Evolutionary conservation across 1,140 invertebrate species (phyloP), one percentile per base, ranked within the genome.

Genomic region (Aphelinus atriplicis): DNA sequence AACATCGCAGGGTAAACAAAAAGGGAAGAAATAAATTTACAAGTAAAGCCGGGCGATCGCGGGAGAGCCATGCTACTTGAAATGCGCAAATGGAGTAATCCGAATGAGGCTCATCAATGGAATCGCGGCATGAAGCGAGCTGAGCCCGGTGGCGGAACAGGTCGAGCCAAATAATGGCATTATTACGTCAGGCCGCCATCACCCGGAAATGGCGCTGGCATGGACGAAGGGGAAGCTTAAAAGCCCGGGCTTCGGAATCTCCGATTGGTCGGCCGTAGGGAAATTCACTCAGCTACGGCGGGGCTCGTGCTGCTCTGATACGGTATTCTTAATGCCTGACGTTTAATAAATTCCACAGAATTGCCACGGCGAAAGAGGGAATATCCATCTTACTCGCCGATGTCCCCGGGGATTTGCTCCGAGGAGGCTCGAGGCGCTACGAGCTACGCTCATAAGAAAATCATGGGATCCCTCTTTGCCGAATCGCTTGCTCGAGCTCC

Each of bases 271-370:
- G 63, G 71, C 77, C 77, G 71, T 81, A 65, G 80, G 76, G 80
- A 80, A 81, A 81, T 81, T 80, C 78, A 50, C 72, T 63, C 6
- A 53, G 46, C 61, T n/a, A n/a, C 26, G 46, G 5, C 26, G 42
- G 4, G 51, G 4, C 51, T 53, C 51, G 4, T 7, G 48, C 42
- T 66, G 9, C 77, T 72, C 61, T 77, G 77, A 80, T 79, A 78
- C 74, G 74, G 63, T 80, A 80, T 80, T 75, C 77, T 79, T 79
- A 77, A 78, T 77, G 69, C 75, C 75, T 72, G 75, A 78, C 78
- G 77, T 80, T 79, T 78, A 78, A 80, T 80, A 79, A 80, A 79
- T 80, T 80, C 71, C 73, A 43, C 7, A 9, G 73, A 72, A 78
- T 78, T 78, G 70, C 74, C 66, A 50, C n/a, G 45, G 10, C 46